phyloP scores from a whole-genome alignment of 2,113 vertebrate species.

The Kryptolebias marmoratus region DNA sequence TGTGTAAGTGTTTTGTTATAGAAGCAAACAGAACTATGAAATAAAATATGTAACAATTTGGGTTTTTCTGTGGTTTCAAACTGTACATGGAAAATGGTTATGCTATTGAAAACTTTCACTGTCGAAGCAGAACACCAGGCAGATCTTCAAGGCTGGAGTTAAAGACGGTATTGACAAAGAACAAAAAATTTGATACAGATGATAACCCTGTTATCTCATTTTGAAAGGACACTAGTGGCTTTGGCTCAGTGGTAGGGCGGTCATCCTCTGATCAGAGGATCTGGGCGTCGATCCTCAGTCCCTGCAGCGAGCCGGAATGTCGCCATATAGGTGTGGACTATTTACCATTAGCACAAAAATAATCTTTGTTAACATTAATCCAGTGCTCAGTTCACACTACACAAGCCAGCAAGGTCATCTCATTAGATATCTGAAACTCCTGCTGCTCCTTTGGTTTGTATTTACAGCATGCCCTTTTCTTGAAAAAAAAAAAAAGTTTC shows the following conservation, averaged over 20 bases:
- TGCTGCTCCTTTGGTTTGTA: slow-evolving; percentile 5
- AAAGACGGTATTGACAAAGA: slow-evolving; percentile 16
- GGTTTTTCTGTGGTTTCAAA: slow-evolving; percentile 16
- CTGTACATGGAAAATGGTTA: slow-evolving; percentile 6
- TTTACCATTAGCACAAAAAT: background rate
- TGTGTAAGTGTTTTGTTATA: slow-evolving; percentile 21
- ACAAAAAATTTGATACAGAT: slow-evolving; percentile 10
- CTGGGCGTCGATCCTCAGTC: too few species aligned
- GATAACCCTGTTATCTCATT: slow-evolving; percentile 17
- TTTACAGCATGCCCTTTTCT: background rate
- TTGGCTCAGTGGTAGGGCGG: too few species aligned
- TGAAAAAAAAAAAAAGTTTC: background rate
- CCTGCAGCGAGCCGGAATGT: too few species aligned
- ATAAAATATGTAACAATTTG: slow-evolving; percentile 32
- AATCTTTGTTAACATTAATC: slow-evolving; percentile 1
- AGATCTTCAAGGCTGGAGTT: background rate
- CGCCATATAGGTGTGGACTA: too few species aligned
- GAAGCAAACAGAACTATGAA: slow-evolving; percentile 42
- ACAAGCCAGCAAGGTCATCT: slow-evolving; percentile 9
- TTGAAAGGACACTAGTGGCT: background rate
- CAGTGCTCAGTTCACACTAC: slow-evolving; percentile 7
- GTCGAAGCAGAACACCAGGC: background rate
- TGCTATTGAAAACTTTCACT: slow-evolving; percentile 22
- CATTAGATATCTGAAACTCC: slow-evolving; percentile 14
- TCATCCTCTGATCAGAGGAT: too few species aligned